A percentile compares a stretch with the other conserved stretches of the same genome.
Conservation (phyloP, 92 coral and sea anemone species). For the Blastomussa wellsi region DNA sequence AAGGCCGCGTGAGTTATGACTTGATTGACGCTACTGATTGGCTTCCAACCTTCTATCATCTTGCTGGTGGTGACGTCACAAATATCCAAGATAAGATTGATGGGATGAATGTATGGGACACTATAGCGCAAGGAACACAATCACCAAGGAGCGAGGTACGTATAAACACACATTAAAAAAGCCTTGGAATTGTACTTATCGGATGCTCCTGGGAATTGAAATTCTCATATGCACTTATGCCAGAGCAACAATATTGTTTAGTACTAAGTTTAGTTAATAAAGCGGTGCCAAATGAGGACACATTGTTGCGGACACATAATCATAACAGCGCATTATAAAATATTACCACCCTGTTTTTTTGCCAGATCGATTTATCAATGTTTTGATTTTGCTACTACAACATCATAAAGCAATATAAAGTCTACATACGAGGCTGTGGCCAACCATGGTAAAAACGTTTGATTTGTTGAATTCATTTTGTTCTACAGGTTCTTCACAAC, state of each 20-base stretch:
- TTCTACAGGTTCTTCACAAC: constrained; percentile 68
- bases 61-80: constrained; percentile 90
- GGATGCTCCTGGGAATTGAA: too few relatives aligned
- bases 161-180: neutral
- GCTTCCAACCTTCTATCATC: constrained; percentile 92
- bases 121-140: constrained; percentile 71
- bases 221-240: too few relatives aligned
- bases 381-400: neutral
- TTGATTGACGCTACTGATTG: constrained; percentile 93
- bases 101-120: constrained; percentile 90
- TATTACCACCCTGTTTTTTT: too few relatives aligned
- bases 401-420: too few relatives aligned
- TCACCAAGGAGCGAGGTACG: constrained; percentile 81
- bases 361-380: too few relatives aligned
- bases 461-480: neutral
- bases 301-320: too few relatives aligned
- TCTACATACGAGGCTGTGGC: too few relatives aligned
- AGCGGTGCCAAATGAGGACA: too few relatives aligned
- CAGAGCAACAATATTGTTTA: too few relatives aligned
- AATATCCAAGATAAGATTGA: constrained; percentile 68
- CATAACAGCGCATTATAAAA: too few relatives aligned
- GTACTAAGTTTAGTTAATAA: too few relatives aligned
- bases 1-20: constrained; percentile 79
- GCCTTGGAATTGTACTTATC: too few relatives aligned
- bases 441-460: neutral